Base-by-base conservation (phyloP, 2,888 invertebrate genomes). In the Frankliniella intonsa region DNA sequence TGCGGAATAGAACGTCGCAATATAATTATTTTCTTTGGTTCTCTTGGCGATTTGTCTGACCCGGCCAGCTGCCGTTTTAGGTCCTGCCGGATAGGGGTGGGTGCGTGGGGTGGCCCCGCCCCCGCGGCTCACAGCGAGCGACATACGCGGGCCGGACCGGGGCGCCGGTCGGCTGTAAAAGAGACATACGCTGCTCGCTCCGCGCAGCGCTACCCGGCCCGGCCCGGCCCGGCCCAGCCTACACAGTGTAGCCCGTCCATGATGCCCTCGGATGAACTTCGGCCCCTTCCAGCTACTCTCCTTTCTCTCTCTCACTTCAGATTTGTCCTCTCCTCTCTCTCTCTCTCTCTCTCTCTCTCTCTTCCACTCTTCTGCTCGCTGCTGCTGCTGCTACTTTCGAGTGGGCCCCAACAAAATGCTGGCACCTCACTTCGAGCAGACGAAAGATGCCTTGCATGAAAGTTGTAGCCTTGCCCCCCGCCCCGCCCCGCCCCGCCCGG, bases 371-470 rank as follows among this genome's bases (percentile, higher is more conserved):
- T 19, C 12, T 19, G 5, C 55, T 55, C 55, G 22, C 69, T 25
- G 69, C 22, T 22, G 9, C 69, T 25, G 25, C 25, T 22, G 22
- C 22, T 22, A 69, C 69, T 69, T 69, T 76, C 69, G 69, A 76
- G 69, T 76, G 25, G 10, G 38, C 25, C 25, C 69, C 69, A 76
- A 76, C 69, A 76, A 76, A 76, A 76, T 76, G 69, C 25, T 25
- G 69, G 69, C 25, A 25, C 69, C 69, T 65, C 65, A 8, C 55
- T 62, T 14, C 62, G 62, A 12, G 9, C 12, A 25, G 69, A 12
- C 25, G 69, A 76, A 22, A 38, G 69, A 22, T 22, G 69, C 69
- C 69, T 11, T 25, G 25, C 25, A 25, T 76, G 69, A 76, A 76
- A 76, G 69, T 76, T 76, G 69, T 76, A 76, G 25, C 69, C 69